These are phyloP conservation scores for Pithys albifrons DNA, from an alignment of 2,113 vertebrate genomes.

Conservation along the genomic window DNA sequence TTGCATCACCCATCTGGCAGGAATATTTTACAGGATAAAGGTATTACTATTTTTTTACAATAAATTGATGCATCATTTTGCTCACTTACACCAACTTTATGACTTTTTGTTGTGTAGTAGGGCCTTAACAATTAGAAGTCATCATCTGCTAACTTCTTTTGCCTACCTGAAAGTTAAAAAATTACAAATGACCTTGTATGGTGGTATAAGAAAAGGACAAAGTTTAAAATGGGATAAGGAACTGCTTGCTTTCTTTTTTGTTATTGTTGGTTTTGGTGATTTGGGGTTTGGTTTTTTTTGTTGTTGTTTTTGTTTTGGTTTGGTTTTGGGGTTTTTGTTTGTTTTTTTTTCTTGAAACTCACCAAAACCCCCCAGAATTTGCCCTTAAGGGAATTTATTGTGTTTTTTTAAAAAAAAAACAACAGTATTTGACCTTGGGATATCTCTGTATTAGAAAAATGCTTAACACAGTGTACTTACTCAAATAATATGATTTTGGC, in stretches of 20 bases:
- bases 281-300: no score
- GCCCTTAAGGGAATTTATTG: neutral
- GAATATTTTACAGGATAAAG: constrained; percentile 69
- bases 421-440: neutral
- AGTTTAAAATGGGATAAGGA: neutral
- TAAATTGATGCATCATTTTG: constrained; percentile 7
- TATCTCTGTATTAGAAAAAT: neutral
- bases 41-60: constrained; percentile 61
- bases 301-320: no score
- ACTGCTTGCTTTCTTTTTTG: neutral
- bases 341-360: neutral
- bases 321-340: no score
- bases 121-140: neutral
- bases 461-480: neutral
- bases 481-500: neutral
- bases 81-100: neutral
- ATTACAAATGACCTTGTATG: neutral
- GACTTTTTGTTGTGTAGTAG: neutral
- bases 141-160: neutral
- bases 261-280: no score
- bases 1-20: constrained; percentile 64
- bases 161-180: neutral
- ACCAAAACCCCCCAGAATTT: neutral
- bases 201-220: neutral
- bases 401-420: neutral